These are phyloP conservation scores for Champsocephalus esox DNA, from an alignment of 2,797 vertebrate species.

Conservation along the genomic window DNA sequence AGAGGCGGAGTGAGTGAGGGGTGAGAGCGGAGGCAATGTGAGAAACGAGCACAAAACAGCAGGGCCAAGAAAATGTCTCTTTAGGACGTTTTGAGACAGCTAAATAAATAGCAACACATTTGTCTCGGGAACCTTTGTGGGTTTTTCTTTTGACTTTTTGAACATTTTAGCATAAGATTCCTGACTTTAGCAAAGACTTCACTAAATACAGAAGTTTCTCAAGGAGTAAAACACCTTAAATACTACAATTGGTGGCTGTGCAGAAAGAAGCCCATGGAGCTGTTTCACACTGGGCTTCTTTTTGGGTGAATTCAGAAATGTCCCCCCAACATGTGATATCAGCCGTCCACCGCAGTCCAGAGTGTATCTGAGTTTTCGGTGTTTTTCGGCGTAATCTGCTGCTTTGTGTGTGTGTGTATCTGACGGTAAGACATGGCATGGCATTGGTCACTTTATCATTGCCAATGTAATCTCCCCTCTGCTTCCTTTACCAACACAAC, in stretches of 20 bases:
- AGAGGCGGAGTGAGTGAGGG: slow-evolving; percentile 62
- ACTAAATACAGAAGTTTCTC: background rate
- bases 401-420: slow-evolving; percentile 54
- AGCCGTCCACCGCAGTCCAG: slow-evolving; percentile 52
- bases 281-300: slow-evolving; percentile 10
- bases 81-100: slow-evolving; percentile 35
- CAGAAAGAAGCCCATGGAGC: background rate
- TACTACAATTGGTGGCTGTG: background rate
- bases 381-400: slow-evolving; percentile 65
- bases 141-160: slow-evolving; percentile 32
- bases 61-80: slow-evolving; percentile 45
- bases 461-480: slow-evolving; percentile 65
- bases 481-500: slow-evolving; percentile 53
- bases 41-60: slow-evolving; percentile 59
- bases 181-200: slow-evolving; percentile 9
- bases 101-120: slow-evolving; percentile 50
- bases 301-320: slow-evolving; percentile 20
- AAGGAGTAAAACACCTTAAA: background rate
- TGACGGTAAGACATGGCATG: slow-evolving; percentile 64
- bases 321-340: slow-evolving; percentile 35
- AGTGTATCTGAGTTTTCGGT: slow-evolving; percentile 58
- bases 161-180: slow-evolving; percentile 19
- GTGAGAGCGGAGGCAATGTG: slow-evolving; percentile 64
- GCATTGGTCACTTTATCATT: slow-evolving; percentile 70
- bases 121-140: slow-evolving; percentile 15